These are phyloP conservation scores for Sipha maydis DNA, from an alignment of 2,888 invertebrate species.

Conservation along the genomic window DNA sequence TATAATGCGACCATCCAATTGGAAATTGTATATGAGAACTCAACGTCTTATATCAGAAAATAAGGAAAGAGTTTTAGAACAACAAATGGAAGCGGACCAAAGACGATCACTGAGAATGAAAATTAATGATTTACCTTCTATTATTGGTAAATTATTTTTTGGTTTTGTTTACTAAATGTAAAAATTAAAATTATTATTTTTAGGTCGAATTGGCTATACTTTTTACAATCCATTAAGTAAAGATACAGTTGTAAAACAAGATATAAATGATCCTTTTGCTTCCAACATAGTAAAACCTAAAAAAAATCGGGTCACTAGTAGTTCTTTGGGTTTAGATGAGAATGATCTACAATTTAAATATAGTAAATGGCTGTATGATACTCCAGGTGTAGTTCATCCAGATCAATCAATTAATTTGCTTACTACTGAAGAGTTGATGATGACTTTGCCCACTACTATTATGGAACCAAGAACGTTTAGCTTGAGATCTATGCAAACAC, in stretches of 20 bases:
- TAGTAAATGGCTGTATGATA: conserved; percentile 92
- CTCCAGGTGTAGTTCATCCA: conserved; percentile 90
- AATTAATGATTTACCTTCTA: conserved; percentile 70
- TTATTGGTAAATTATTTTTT: conserved; percentile 59
- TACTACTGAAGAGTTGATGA: conserved; percentile 83
- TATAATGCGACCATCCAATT: conserved; percentile 77
- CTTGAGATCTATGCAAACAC: conserved; percentile 74
- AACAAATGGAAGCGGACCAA: conserved; percentile 70
- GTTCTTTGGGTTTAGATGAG: conserved; percentile 69
- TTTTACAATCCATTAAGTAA: conserved; percentile 67
- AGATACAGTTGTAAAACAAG: conserved; percentile 62
- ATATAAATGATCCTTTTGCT: conserved; percentile 68
- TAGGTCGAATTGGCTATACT: conserved; percentile 74
- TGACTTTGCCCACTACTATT: conserved; percentile 76
- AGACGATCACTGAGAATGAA: conserved; percentile 69
- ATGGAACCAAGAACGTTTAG: conserved; percentile 82
- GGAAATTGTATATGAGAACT: conserved; percentile 72
- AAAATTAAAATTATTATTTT: conserved; percentile 6
- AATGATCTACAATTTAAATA: conserved; percentile 71
- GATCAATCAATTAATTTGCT: conserved; percentile 86
- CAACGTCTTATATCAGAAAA: conserved; percentile 73
- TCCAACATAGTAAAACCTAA: conserved; percentile 62
- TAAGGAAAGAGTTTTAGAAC: conserved; percentile 69
- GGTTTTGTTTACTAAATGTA: neutral
- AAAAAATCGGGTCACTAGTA: conserved; percentile 26